Conservation (phyloP, 2,113 vertebrate species). For the Gasterosteus aculeatus region DNA sequence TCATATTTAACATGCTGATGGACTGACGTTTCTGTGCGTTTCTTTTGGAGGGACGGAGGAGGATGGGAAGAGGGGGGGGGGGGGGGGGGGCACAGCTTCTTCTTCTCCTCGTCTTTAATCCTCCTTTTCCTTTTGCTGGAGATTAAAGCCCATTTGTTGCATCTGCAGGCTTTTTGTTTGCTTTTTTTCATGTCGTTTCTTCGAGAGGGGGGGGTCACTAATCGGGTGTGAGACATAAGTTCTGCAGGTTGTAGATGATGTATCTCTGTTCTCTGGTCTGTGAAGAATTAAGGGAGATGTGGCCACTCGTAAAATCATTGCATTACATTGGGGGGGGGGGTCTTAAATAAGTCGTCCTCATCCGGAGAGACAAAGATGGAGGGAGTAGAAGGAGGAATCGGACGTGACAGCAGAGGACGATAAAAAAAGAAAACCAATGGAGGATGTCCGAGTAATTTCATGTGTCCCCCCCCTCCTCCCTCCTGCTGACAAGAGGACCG, state of each 20-base stretch:
- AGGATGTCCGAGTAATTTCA: constrained; percentile 24
- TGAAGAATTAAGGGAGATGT: neutral
- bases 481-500: constrained; percentile 56
- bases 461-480: constrained; percentile 10
- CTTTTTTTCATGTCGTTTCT: neutral
- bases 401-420: constrained; percentile 61
- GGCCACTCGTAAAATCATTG: constrained; percentile 4
- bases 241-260: constrained; percentile 9
- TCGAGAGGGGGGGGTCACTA: too few relatives aligned
- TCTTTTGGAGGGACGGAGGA: constrained; percentile 16
- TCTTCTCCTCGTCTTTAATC: constrained; percentile 40
- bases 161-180: constrained; percentile 32
- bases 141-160: constrained; percentile 13
- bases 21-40: constrained; percentile 1
- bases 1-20: constrained; percentile 41
- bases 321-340: neutral
- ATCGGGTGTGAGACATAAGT: neutral
- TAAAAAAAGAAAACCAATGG: constrained; percentile 16
- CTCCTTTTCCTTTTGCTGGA: constrained; percentile 26
- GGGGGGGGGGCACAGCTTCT: constrained; percentile 44
- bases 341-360: constrained; percentile 34
- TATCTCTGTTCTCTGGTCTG: neutral
- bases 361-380: constrained; percentile 13
- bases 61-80: constrained; percentile 7
- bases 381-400: constrained; percentile 29